A percentile compares a stretch with the other conserved stretches of the same genome.
These are phyloP conservation scores for Amniataba percoides DNA, from an alignment of 2,797 vertebrate species.

Conservation along the genomic window DNA sequence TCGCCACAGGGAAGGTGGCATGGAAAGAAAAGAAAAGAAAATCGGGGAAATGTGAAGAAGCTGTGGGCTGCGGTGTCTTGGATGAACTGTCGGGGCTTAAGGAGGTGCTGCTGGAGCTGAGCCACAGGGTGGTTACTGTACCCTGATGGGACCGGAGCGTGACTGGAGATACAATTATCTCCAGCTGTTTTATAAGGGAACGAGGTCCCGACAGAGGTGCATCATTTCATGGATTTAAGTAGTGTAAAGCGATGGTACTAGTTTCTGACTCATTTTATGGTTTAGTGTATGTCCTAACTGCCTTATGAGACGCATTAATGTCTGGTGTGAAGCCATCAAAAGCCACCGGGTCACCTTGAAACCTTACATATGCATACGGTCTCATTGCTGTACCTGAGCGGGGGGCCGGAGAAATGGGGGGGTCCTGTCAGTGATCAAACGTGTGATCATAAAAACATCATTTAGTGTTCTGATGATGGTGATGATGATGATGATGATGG, in stretches of 20 bases:
- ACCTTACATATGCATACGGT: constrained; percentile 11
- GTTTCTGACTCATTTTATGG: neutral
- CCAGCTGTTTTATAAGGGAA: constrained; percentile 6
- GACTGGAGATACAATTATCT: constrained; percentile 32
- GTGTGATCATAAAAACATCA: constrained; percentile 40
- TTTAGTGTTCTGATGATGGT: constrained; percentile 50
- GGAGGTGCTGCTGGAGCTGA: constrained; percentile 12
- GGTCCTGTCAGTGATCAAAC: constrained; percentile 46
- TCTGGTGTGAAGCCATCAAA: constrained; percentile 14
- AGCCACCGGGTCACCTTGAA: constrained; percentile 51
- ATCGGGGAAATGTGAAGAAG: neutral
- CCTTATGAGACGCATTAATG: constrained; percentile 7
- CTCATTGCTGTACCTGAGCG: neutral
- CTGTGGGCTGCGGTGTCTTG: constrained; percentile 18
- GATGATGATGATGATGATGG: constrained; percentile 40
- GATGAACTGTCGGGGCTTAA: constrained; percentile 22
- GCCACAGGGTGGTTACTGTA: constrained; percentile 28
- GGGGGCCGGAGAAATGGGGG: neutral
- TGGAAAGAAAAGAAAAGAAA: constrained; percentile 2
- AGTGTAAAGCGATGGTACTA: neutral
- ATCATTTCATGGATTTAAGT: neutral
- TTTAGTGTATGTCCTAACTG: neutral
- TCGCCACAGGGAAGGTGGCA: constrained; percentile 32
- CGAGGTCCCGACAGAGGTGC: neutral
- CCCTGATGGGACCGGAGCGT: constrained; percentile 12